phyloP scores from a whole-genome alignment of 1,140 invertebrate species.

The Ceratina calcarata region DNA sequence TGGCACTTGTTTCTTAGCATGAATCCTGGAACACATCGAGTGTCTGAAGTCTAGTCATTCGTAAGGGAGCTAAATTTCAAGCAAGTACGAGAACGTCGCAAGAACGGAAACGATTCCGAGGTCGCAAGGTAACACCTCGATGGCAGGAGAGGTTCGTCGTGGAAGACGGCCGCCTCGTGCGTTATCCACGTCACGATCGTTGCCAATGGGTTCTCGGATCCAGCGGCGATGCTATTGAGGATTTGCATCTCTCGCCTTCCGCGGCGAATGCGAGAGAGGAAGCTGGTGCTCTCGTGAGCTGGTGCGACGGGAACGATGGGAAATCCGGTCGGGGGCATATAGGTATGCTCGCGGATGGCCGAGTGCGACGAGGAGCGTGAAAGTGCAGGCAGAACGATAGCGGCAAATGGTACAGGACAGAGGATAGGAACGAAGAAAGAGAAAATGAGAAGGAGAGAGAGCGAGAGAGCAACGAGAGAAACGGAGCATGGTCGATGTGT shows the following conservation, averaged over 20 bases:
- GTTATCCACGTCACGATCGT: constrained; percentile 62
- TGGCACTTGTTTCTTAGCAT: too few relatives aligned
- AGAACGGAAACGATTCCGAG: constrained; percentile 24
- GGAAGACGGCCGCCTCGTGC: constrained; percentile 42
- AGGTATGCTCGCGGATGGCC: constrained; percentile 49
- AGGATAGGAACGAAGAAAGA: not conserved
- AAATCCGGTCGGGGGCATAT: constrained; percentile 61
- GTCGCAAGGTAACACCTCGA: constrained; percentile 25
- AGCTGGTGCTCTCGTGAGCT: constrained; percentile 40
- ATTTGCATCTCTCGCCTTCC: constrained; percentile 61
- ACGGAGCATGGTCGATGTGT: constrained; percentile 70
- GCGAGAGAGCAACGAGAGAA: constrained; percentile 52
- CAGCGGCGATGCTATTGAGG: constrained; percentile 60
- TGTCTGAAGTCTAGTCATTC: not conserved
- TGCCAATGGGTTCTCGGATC: constrained; percentile 64
- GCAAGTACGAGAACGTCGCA: not conserved
- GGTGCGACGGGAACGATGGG: constrained; percentile 61
- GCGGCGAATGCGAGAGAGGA: constrained; percentile 53
- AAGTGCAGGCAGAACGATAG: constrained; percentile 30
- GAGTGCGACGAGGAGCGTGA: constrained; percentile 42
- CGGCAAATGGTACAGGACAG: not conserved
- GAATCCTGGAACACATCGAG: too few relatives aligned
- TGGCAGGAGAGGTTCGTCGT: not conserved
- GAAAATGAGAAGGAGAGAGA: constrained; percentile 22
- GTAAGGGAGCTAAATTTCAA: constrained; percentile 33